Evolutionary conservation across 2,888 invertebrate species (phyloP), one percentile per base, ranked within the genome.

Genomic region (Poecilus cupreus): DNA sequence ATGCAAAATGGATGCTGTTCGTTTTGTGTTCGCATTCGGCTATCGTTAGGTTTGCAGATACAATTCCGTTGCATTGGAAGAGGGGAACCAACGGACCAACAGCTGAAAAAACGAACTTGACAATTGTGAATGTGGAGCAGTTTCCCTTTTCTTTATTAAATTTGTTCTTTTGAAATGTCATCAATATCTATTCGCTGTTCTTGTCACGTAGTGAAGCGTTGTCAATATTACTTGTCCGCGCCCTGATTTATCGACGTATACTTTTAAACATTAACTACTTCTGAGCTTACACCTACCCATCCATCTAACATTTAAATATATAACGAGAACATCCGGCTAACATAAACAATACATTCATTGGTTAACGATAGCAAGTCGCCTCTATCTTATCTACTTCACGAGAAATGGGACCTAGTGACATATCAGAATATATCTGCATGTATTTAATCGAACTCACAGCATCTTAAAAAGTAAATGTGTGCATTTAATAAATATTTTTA

Each of bases 1-100:
- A 77, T 77, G 77, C 60, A 77, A 77, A 77, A 77, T 77, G 64
- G 46, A 46, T 77, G 60, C 26, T 77, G 37, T 68, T 68, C 68
- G 68, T 51, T 51, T 46, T 72, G 46, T 18, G 32, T 68, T 18
- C 64, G 51, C 20, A 51, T 18, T 51, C 64, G 13, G 37, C 18
- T 16, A 68, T 74, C 26, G 74, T 49, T 26, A 51, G 13, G 46
- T 43, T 22, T 39, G 49, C 43, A 22, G 43, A 32, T 32, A 32
- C 32, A 32, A 32, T 8, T 8, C 8, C 32, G 1, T 32, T 32
- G 32, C 32, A 32, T 3, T 32, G 32, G 32, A 32, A 37, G 32
- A 24, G 64, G 64, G 64, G 16, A 32, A 22, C 20, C 60, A 13
- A 18, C 18, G 16, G 13, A 22, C 20, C 60, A 13, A 18, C 18